Conservation (phyloP, 2,113 vertebrate species). For the Bucco capensis region DNA sequence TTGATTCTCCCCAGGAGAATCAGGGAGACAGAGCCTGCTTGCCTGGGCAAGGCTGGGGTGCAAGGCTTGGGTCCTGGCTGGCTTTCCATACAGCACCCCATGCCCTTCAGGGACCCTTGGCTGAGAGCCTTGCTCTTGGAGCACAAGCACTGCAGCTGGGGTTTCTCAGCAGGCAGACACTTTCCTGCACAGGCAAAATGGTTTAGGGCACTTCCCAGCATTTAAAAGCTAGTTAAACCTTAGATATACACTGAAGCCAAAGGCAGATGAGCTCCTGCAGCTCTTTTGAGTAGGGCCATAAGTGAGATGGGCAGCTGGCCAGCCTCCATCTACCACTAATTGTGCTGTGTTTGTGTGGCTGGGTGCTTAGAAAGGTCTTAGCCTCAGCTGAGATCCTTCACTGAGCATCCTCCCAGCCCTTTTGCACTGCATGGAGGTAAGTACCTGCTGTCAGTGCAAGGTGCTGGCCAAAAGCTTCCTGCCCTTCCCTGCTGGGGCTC, state of each 20-base stretch:
- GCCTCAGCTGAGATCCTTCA: neutral
- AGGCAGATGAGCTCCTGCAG: neutral
- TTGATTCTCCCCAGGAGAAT: fast-evolving
- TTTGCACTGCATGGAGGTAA: neutral
- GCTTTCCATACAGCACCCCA: fast-evolving
- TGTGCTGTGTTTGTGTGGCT: neutral
- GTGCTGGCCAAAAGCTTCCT: neutral
- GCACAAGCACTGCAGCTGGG: neutral
- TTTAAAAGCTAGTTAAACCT: neutral
- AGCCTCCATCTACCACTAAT: conserved; percentile 3
- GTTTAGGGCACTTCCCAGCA: neutral
- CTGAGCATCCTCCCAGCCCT: neutral
- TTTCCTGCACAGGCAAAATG: neutral
- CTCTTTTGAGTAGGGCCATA: neutral
- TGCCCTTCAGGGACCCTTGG: neutral
- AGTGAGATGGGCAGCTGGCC: neutral
- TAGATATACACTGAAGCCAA: neutral
- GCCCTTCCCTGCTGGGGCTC: fast-evolving
- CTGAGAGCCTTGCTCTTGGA: neutral
- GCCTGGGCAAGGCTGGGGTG: neutral
- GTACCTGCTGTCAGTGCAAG: neutral
- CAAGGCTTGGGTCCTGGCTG: fast-evolving
- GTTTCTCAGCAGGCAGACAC: neutral
- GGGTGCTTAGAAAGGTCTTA: neutral
- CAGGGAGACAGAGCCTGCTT: neutral